Percentiles rank a stretch among this genome's conserved stretches.
Conservation (phyloP, 2,888 invertebrate species). For the Neocrepidodera transversa region DNA sequence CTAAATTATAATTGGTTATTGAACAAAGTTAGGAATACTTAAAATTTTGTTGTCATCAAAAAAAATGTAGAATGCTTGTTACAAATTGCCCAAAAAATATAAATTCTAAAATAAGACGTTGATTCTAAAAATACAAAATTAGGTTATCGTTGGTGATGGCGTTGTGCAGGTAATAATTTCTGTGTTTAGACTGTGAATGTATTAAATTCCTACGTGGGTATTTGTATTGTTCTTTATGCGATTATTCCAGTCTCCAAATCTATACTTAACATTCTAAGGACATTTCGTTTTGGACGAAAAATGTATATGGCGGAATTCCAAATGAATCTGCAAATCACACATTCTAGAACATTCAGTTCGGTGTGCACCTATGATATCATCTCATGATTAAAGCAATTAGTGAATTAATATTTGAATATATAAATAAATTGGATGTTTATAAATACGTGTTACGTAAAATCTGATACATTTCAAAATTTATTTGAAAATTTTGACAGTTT, state of each 20-base stretch:
- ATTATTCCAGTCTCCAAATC: background rate
- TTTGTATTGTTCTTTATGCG: background rate
- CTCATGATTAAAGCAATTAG: background rate
- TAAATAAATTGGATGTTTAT: slow-evolving; percentile 2
- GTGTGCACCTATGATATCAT: slow-evolving; percentile 24
- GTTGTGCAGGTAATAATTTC: background rate
- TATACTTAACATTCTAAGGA: slow-evolving; percentile 2
- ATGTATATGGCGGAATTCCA: slow-evolving; percentile 27
- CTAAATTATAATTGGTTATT: too few relatives aligned
- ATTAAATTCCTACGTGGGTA: background rate
- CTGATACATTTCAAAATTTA: too few relatives aligned
- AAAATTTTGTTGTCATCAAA: too few relatives aligned
- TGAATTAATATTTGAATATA: slow-evolving; percentile 1
- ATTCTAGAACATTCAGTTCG: slow-evolving; percentile 34
- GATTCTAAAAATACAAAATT: too few relatives aligned
- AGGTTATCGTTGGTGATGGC: background rate
- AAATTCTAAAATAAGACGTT: too few relatives aligned
- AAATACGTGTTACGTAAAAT: too few relatives aligned
- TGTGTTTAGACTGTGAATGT: background rate
- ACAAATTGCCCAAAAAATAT: too few relatives aligned
- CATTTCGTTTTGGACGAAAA: slow-evolving; percentile 22
- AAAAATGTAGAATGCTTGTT: too few relatives aligned
- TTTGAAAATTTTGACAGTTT: slow-evolving; percentile 3
- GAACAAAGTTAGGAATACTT: too few relatives aligned
- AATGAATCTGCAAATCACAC: slow-evolving; percentile 30